These are phyloP conservation scores for Geotrupes spiniger DNA, from an alignment of 2,888 invertebrate genomes.

Conservation along the genomic window DNA sequence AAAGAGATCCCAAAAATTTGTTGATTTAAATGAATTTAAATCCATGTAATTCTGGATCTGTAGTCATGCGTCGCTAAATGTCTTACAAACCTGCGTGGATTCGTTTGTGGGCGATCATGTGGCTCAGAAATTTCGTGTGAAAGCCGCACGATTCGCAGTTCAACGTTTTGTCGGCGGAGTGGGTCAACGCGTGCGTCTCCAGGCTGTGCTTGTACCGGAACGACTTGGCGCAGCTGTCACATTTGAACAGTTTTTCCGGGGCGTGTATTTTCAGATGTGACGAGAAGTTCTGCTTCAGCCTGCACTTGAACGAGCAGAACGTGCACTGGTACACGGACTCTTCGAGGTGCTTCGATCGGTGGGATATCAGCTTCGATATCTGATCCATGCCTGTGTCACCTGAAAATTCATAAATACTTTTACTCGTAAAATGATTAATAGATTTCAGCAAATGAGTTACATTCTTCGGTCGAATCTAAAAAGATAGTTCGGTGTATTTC, in stretches of 20 bases:
- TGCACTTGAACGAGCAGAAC: slow-evolving; percentile 58
- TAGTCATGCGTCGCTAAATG: too few relatives aligned
- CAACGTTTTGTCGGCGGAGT: slow-evolving; percentile 56
- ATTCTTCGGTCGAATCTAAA: background rate
- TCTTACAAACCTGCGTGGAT: slow-evolving; percentile 56
- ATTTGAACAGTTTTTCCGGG: slow-evolving; percentile 57
- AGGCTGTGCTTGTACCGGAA: slow-evolving; percentile 60
- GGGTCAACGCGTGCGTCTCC: slow-evolving; percentile 58
- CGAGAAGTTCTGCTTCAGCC: slow-evolving; percentile 57
- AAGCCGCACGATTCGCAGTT: slow-evolving; percentile 67
- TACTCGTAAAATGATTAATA: too few relatives aligned
- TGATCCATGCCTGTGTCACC: slow-evolving; percentile 47
- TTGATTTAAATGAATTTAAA: too few relatives aligned
- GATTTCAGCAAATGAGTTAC: background rate
- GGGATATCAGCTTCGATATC: slow-evolving; percentile 58
- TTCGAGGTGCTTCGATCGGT: slow-evolving; percentile 57
- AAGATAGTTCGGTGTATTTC: too few relatives aligned
- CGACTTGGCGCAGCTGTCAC: slow-evolving; percentile 58
- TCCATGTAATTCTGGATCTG: too few relatives aligned
- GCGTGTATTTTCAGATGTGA: slow-evolving; percentile 60
- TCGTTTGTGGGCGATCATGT: slow-evolving; percentile 62
- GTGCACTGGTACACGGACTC: slow-evolving; percentile 53
- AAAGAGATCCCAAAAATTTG: too few relatives aligned
- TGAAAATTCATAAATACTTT: too few relatives aligned
- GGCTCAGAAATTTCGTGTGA: slow-evolving; percentile 63